Evolutionary conservation across 2,113 vertebrate genomes (phyloP), one percentile per base, ranked within the genome.

Genomic region (Corythaeola cristata): DNA sequence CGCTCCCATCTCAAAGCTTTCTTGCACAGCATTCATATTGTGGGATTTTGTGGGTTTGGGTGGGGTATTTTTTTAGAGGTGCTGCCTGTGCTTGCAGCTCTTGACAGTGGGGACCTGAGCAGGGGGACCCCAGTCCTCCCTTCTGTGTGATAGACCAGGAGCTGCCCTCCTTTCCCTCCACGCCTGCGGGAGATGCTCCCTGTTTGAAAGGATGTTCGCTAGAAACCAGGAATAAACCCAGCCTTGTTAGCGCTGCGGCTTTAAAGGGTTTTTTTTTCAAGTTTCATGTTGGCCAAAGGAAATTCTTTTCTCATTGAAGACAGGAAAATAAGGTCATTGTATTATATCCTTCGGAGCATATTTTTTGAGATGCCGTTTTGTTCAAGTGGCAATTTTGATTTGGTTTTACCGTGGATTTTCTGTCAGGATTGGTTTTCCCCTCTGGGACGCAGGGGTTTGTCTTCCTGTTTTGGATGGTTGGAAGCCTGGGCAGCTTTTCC

Each of bases 381-480:
- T 93, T 96, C 80, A 95, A 94, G 92, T 84, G 92, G 90, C 59
- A 88, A 55, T 88, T 95, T 94, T 89, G 60, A 93, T 95, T 94
- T 91, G 92, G 69, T 90, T 95, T 83, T 33, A 55, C 58, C 89
- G 73, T 66, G 58, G 68, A 13, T 91, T 96, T 97, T 85, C 88
- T 92, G 80, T 93, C 87, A 93, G 75, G 69, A 76, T 94, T 95
- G 92, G 87, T 94, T 94, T 96, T 97, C 85, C 86, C 92, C 85
- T 89, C 71, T 75, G 92, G 85, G 88, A 88, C 58, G 0, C 45
- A 93, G 89, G 86, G 96, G 90, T 89, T 97, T 95, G 93, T 81
- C 95, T 97, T 97, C 96, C 95, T 96, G 93, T 96, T 97, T 95
- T 94, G 93, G 90, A 93, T 96, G 88, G 72, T 94, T 89, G 77